A percentile compares a stretch with the other conserved stretches of the same genome.
Conservation (phyloP, 2,888 invertebrate species). For the Lycia hirtaria region DNA sequence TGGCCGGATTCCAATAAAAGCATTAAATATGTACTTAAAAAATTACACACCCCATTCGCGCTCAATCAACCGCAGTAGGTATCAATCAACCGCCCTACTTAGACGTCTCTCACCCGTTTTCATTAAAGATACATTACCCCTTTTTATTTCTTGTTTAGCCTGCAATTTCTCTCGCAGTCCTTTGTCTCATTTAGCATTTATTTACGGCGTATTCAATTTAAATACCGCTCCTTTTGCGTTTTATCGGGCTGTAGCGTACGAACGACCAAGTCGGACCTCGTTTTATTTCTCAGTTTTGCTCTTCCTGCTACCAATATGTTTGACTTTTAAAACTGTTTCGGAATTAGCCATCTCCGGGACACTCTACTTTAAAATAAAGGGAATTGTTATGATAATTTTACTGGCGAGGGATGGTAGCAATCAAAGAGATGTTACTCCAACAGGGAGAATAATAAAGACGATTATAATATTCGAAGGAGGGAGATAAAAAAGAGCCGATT, state of each 20-base stretch:
- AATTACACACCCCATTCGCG: too few species aligned
- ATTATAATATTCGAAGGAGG: slow-evolving; percentile 44
- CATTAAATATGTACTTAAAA: too few species aligned
- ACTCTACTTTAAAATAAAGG: slow-evolving; percentile 31
- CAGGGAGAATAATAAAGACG: slow-evolving; percentile 46
- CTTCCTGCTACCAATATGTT: slow-evolving; percentile 57
- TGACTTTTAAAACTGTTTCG: slow-evolving; percentile 35
- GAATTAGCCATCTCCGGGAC: slow-evolving; percentile 15
- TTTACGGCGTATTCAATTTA: slow-evolving; percentile 82
- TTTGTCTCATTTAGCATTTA: slow-evolving; percentile 83
- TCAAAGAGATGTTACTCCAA: slow-evolving; percentile 42
- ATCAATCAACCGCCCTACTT: slow-evolving; percentile 16
- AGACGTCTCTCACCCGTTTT: slow-evolving; percentile 58
- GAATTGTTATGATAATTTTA: slow-evolving; percentile 36
- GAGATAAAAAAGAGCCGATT: slow-evolving; percentile 49
- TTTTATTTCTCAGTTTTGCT: slow-evolving; percentile 75
- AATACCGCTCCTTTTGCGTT: slow-evolving; percentile 77
- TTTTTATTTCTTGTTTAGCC: slow-evolving; percentile 76
- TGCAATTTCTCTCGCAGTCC: slow-evolving; percentile 75
- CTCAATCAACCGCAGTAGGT: slow-evolving; percentile 34
- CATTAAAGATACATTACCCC: slow-evolving; percentile 78
- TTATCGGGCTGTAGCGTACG: slow-evolving; percentile 72
- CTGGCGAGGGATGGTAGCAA: slow-evolving; percentile 36
- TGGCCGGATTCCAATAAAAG: too few species aligned
- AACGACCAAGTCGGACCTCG: slow-evolving; percentile 71